phyloP scores from a whole-genome alignment of 1,140 invertebrate genomes.

The Drosophila littoralis region DNA sequence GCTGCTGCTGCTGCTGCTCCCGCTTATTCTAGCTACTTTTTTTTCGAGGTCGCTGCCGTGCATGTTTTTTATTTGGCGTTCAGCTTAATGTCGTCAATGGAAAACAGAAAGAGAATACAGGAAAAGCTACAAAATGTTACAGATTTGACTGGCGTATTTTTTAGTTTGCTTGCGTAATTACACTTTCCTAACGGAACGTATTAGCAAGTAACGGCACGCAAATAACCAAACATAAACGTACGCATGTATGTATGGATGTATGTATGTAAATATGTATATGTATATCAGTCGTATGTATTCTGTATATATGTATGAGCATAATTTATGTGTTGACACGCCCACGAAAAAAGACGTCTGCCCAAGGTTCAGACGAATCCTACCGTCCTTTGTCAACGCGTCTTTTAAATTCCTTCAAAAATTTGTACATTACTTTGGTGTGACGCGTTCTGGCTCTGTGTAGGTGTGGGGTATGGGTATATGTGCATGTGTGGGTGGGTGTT shows the following conservation, averaged over 20 bases:
- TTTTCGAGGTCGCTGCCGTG: slow-evolving; percentile 69
- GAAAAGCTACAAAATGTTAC: slow-evolving; percentile 19
- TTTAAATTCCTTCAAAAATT: slow-evolving; percentile 14
- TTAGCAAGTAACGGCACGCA: slow-evolving; percentile 40
- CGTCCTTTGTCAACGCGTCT: slow-evolving; percentile 1
- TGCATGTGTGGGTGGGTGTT: slow-evolving; percentile 1
- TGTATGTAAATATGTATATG: neutral
- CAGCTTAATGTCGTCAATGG: slow-evolving; percentile 73
- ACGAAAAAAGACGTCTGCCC: neutral
- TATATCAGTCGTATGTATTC: neutral
- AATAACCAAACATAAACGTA: slow-evolving; percentile 40
- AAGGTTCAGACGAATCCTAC: slow-evolving; percentile 3
- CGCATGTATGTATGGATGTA: slow-evolving; percentile 1
- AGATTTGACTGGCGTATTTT: slow-evolving; percentile 29
- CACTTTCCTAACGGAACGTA: slow-evolving; percentile 61
- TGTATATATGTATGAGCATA: slow-evolving; percentile 3
- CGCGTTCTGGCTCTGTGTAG: slow-evolving; percentile 3
- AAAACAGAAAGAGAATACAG: slow-evolving; percentile 29
- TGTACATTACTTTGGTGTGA: slow-evolving; percentile 31
- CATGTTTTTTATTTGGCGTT: slow-evolving; percentile 49
- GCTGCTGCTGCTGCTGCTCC: slow-evolving; percentile 34
- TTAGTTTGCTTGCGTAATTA: slow-evolving; percentile 56
- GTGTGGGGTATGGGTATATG: slow-evolving; percentile 1
- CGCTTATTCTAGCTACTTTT: slow-evolving; percentile 65
- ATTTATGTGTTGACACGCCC: slow-evolving; percentile 15